Conservation (phyloP, 2,888 invertebrate genomes). For the Pinctada fucata region DNA sequence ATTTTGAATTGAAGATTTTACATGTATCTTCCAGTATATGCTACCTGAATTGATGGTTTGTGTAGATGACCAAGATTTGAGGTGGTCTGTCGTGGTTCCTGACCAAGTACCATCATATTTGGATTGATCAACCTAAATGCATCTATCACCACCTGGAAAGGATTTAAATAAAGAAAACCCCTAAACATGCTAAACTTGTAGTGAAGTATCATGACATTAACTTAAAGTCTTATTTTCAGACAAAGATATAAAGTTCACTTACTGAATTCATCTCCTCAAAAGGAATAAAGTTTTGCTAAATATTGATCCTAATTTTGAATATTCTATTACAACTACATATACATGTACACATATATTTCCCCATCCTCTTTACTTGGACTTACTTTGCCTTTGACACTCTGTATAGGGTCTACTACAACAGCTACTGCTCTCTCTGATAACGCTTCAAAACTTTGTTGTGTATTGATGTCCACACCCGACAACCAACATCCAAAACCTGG, state of each 20-base stretch:
- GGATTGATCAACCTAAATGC: conserved; percentile 99
- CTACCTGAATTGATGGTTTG: conserved; percentile 94
- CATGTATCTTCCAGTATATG: no score
- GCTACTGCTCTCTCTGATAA: conserved; percentile 98
- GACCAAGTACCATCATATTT: conserved; percentile 98
- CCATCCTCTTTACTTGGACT: conserved; percentile 24
- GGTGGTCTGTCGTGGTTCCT: conserved; percentile 98
- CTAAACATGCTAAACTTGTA: no score
- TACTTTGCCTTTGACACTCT: conserved; percentile 94
- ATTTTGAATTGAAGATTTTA: no score
- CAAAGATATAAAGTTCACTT: no score
- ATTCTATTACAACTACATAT: no score
- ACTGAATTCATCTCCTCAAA: no score
- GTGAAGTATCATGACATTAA: no score
- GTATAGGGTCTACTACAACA: conserved; percentile 99
- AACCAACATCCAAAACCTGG: conserved; percentile 99
- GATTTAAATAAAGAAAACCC: background rate
- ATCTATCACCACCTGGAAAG: conserved; percentile 95
- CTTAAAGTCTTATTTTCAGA: no score
- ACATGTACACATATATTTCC: no score
- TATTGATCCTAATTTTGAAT: no score
- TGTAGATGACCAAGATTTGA: conserved; percentile 99
- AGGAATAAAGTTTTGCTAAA: no score
- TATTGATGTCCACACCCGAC: conserved; percentile 98
- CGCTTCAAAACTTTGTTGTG: conserved; percentile 99